Evolutionary conservation across 92 coral and sea anemone species (phyloP).

Genomic region (Galaxea fascicularis): DNA sequence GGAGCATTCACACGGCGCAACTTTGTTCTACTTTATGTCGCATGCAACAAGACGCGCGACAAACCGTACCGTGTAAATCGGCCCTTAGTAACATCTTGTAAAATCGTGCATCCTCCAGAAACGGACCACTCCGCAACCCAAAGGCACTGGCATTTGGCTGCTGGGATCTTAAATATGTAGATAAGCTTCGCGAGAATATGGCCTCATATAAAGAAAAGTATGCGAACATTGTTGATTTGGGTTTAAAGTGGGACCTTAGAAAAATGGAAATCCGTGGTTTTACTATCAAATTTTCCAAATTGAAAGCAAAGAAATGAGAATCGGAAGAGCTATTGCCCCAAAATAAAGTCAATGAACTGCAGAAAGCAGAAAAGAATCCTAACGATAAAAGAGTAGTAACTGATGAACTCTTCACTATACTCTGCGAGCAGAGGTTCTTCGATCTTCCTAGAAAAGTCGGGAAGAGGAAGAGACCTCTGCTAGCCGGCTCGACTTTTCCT

Average conservation of each 20-base stretch:
- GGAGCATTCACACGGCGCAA: no score
- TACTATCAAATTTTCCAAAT: conserved; percentile 1
- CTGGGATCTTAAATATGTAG: not conserved
- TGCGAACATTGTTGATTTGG: not conserved
- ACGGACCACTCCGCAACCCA: conserved; percentile 47
- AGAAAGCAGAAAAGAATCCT: not conserved
- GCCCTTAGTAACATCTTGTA: conserved; percentile 3
- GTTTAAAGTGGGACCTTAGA: conserved; percentile 22
- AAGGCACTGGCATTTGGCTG: conserved; percentile 30
- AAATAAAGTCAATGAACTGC: not conserved
- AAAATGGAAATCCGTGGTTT: conserved; percentile 27
- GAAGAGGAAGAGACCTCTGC: no score
- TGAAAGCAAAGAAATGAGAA: conserved; percentile 18
- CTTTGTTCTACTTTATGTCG: no score
- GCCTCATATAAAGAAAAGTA: not conserved
- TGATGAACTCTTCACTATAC: no score
- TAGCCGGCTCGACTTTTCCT: no score
- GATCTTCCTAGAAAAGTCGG: no score
- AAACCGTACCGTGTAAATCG: no score
- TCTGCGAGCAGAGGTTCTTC: no score
- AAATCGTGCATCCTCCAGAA: conserved; percentile 32
- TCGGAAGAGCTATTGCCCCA: not conserved
- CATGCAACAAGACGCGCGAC: no score
- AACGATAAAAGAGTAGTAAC: not conserved
- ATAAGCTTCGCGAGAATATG: not conserved